A percentile compares a stretch with the other conserved stretches of the same genome.
phyloP scores from a whole-genome alignment of 2,113 vertebrate genomes.

The Neotoma lepida region DNA sequence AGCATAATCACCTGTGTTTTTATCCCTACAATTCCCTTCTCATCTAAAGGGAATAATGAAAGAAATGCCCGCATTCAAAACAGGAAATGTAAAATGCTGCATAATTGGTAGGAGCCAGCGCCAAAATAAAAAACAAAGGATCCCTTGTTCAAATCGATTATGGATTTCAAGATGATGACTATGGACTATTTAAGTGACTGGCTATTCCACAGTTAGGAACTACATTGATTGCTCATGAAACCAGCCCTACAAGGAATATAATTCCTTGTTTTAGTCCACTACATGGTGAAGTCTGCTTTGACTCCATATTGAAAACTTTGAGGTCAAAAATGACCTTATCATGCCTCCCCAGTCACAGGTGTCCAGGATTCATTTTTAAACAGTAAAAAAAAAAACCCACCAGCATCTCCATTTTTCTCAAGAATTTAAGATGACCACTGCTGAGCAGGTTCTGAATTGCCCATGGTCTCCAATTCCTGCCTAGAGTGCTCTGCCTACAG shows the following conservation, averaged over 20 bases:
- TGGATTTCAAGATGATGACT: background rate
- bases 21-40: background rate
- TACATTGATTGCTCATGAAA: background rate
- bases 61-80: background rate
- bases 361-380: background rate
- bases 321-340: background rate
- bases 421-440: background rate
- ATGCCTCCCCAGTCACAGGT: background rate
- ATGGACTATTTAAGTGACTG: background rate
- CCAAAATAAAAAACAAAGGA: conserved; percentile 24
- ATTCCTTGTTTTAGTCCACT: background rate
- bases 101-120: background rate
- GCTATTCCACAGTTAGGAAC: background rate
- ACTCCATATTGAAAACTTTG: background rate
- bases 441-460: background rate
- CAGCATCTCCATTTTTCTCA: background rate
- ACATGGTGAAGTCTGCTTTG: background rate
- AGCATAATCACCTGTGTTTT: background rate
- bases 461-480: background rate
- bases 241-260: background rate
- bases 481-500: rapidly evolving
- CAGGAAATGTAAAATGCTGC: background rate
- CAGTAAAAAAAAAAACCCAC: background rate
- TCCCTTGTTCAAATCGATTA: background rate
- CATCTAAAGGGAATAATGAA: background rate